Evolutionary conservation across 2,797 vertebrate genomes (phyloP), one percentile per base, ranked within the genome.

Genomic region (Pseudochromis fuscus): DNA sequence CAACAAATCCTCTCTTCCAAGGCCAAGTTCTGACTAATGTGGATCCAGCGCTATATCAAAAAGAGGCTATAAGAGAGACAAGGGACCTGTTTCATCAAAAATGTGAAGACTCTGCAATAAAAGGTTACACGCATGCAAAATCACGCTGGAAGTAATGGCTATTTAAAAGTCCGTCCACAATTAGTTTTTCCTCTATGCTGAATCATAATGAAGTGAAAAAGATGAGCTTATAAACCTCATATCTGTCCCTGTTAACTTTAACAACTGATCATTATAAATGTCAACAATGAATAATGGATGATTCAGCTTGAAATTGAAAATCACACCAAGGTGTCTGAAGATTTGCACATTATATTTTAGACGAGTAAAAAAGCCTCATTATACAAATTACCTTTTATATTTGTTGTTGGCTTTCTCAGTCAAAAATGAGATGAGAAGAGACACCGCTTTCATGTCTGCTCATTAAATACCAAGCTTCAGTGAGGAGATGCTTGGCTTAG

Each of bases 11-110:
- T 49, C 62, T 69, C 21, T 62, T 68, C 59, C 44, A n/a, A 58
- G 44, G 51, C 59, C 68, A 66, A 37, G 28, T 33, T 66, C 24
- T 81, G 74, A 68, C 50, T 79, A 66, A 74, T 72, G 69, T 68
- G 68, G 37, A 76, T 57, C 50, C 49, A 52, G 66, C 5, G 3
- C 25, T 38, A 50, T 57, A 65, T 69, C 52, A 83, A 78, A n/a
- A 74, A 78, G 23, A 2, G 27, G 7, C 15, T 51, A 16, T 7
- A 40, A 67, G 44, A 66, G 21, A 68, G 24, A 60, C 15, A n/a
- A 58, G 33, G 9, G 19, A 67, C 52, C 31, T 62, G 28, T 60
- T 79, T 67, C 24, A 46, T 42, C n/a, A 48, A 57, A 58, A 70
- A 7, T 31, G 15, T n/a, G n/a, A 15, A 31, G 23, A 42, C 53